phyloP scores from a whole-genome alignment of 2,888 invertebrate species.

The Pristionchus japonicus region DNA sequence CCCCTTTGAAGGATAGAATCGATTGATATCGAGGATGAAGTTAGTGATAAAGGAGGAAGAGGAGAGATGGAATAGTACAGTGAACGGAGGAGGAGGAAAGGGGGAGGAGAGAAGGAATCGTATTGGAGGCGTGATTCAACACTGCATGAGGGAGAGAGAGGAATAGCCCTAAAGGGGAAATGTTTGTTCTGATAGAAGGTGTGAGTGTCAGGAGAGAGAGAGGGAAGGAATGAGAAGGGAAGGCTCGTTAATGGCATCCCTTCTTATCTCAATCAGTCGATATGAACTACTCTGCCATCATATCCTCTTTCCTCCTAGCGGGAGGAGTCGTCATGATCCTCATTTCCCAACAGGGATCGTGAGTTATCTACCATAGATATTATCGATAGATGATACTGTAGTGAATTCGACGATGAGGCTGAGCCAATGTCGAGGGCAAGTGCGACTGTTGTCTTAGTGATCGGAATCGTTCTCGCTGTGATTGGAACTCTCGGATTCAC shows the following conservation, averaged over 20 bases:
- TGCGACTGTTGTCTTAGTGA: not conserved
- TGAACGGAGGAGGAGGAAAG: constrained; percentile 6
- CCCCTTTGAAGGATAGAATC: not conserved
- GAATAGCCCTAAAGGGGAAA: constrained; percentile 14
- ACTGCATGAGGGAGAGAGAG: not conserved
- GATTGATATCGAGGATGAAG: not conserved
- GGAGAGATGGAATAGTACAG: constrained; percentile 13
- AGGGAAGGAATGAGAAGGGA: not conserved
- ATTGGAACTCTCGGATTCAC: constrained; percentile 38
- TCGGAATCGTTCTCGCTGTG: constrained; percentile 17
- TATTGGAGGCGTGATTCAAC: constrained; percentile 29
- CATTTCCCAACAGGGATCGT: constrained; percentile 32
- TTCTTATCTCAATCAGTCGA: constrained; percentile 17
- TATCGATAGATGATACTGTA: not conserved
- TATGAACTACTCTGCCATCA: constrained; percentile 45
- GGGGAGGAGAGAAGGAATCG: not conserved
- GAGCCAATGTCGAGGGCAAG: not conserved
- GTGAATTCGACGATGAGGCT: not conserved
- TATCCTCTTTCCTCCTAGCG: constrained; percentile 40
- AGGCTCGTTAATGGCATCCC: not conserved
- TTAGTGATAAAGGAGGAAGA: constrained; percentile 25
- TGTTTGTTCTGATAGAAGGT: constrained; percentile 42
- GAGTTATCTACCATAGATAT: not conserved
- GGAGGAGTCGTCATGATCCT: constrained; percentile 43
- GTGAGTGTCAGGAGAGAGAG: not conserved